Evolutionary conservation across 2,888 invertebrate species (phyloP), one percentile per base, ranked within the genome.

Genomic region (Aelia acuminata): DNA sequence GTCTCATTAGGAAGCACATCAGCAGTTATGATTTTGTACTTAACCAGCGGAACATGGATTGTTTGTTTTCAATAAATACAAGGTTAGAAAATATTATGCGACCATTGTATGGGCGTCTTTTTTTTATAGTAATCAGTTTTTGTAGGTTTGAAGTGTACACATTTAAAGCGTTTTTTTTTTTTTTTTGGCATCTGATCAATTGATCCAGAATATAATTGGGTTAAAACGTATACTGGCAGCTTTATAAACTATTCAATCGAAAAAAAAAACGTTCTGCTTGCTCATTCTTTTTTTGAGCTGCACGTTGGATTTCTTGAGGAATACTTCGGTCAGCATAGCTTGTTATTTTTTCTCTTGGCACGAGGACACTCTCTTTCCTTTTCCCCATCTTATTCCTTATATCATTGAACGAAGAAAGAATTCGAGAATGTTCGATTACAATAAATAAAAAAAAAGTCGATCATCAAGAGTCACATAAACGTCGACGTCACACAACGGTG

Each of bases 71-170:
- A 80, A 80, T 80, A 80, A n/a, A 8, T 47, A 47, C 80, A 80
- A 80, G 80, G 80, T 47, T 80, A n/a, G 15, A 80, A 80, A 80
- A 80, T 80, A 80, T 80, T 80, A 80, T 80, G 80, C n/a, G 43
- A 2, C n/a, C 80, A 80, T 80, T 43, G 22, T 80, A 43, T 80
- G 7, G 20, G 22, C 8, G 22, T 43, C n/a, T n/a, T n/a, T 43
- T 35, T 22, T 70, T 15, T n/a, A 35, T 7, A n/a, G 2, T 11
- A 22, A 80, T 43, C 22, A 80, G 3, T n/a, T 43, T 11, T 43
- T 8, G 43, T 35, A 35, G 31, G 57, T 70, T 70, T 7, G 20
- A 70, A 26, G 0, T 20, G 20, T 35, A 8, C 7, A 18, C 20
- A 20, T 20, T 1, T 31, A 20, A 20, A 3, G 35, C 20, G 1